Conservation (phyloP, 64 coral and sea anemone species). For the Anthopleura sola region DNA sequence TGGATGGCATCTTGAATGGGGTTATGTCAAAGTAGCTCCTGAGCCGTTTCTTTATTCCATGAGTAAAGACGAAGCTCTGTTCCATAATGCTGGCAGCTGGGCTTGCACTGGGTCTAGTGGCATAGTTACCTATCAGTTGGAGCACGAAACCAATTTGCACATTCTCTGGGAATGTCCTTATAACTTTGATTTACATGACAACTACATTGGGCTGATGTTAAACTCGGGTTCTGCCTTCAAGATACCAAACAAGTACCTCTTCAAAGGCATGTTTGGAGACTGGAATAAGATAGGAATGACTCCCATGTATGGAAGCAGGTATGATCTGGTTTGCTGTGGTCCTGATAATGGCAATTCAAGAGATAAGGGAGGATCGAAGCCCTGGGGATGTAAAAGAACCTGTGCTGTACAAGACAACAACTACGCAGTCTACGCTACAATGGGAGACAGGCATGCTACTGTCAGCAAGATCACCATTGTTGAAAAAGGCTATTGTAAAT, state of each 20-base stretch:
- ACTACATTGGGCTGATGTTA: constrained; percentile 39
- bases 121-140: constrained; percentile 15
- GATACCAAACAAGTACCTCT: neutral
- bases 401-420: neutral
- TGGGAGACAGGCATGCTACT: constrained; percentile 7
- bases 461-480: constrained; percentile 3
- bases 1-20: neutral
- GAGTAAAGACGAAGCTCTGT: constrained; percentile 20
- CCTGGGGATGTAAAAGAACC: neutral
- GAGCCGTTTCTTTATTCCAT: neutral
- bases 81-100: constrained; percentile 38
- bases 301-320: neutral
- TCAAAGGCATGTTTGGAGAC: neutral
- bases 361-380: neutral
- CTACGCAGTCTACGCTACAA: neutral
- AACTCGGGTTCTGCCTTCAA: neutral
- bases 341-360: neutral
- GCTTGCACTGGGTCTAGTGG: constrained; percentile 20
- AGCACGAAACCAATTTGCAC: constrained; percentile 6
- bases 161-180: constrained; percentile 34
- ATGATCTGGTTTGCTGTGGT: constrained; percentile 7
- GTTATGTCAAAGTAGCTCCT: neutral
- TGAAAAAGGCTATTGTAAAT: neutral
- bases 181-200: constrained; percentile 21
- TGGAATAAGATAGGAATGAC: neutral